Evolutionary conservation across 2,113 vertebrate species (phyloP), one percentile per base, ranked within the genome.

Genomic region (Corythornis vintsioides): DNA sequence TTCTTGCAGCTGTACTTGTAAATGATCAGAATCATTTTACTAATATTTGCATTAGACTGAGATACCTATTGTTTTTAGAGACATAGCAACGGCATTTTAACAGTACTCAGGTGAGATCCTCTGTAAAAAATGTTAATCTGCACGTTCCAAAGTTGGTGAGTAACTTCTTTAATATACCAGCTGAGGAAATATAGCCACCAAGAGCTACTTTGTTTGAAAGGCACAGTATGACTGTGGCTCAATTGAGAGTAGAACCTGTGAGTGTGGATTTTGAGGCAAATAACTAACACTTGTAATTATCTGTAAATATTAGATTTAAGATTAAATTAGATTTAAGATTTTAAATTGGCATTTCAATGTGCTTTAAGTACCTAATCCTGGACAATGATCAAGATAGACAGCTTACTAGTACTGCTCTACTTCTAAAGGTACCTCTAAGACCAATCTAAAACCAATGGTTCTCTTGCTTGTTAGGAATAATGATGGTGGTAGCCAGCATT

Each of bases 1-100:
- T 80, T 52, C 76, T 73, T 86, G 80, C 79, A 94, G 86, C 76
- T 81, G 79, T 77, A 59, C 83, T 90, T 91, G 69, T 71, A 95
- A 93, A 93, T 56, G 40, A 86, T 80, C 48, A 18, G 90, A 71
- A 86, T 43, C 3, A 52, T 94, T 96, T 88, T 83, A 74, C 67
- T 90, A 77, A 83, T 86, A 93, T 95, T 95, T 95, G 88, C 79
- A 40, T 91, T 89, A 71, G 56, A 64, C 35, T 67, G 69, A 94
- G 56, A 77, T 86, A 61, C 47, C 69, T 77, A 40, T 83, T 95
- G 79, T 91, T 95, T 79, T 77, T 73, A 77, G 22, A 89, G 63
- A 60, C 40, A 22, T 5, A 69, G 16, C 42, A 74, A 66, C 63
- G 67, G 22, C 57, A 56, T 88, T 96, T 91, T 56, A 80, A 70